Conservation (phyloP, 2,888 invertebrate genomes). For the Meiosimyza decipiens region DNA sequence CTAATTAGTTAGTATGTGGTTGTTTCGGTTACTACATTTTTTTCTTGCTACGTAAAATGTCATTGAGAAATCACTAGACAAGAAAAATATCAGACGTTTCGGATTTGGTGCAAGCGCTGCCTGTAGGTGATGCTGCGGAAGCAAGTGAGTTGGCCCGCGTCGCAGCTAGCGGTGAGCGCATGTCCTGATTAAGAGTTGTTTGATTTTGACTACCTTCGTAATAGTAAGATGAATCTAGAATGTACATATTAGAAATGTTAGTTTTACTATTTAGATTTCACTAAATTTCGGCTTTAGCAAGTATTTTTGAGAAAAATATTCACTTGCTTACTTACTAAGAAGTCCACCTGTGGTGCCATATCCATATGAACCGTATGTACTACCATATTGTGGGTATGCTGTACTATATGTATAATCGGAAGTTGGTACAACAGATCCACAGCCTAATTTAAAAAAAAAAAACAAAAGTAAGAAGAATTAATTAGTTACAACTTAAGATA, state of each 20-base stretch:
- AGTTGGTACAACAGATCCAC: slow-evolving; percentile 72
- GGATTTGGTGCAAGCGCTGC: slow-evolving; percentile 76
- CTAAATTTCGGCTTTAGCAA: slow-evolving; percentile 46
- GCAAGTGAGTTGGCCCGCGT: slow-evolving; percentile 78
- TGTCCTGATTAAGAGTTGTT: slow-evolving; percentile 69
- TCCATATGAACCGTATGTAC: slow-evolving; percentile 72
- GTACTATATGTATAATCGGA: slow-evolving; percentile 79
- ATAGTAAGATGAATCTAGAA: slow-evolving; percentile 74
- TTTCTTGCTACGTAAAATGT: slow-evolving; percentile 5
- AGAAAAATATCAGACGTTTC: slow-evolving; percentile 68
- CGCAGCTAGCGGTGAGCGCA: slow-evolving; percentile 77
- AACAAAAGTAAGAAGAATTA: background rate
- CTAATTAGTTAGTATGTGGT: background rate
- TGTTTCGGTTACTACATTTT: background rate
- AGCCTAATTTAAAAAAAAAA: slow-evolving; percentile 66
- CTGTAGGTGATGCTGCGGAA: slow-evolving; percentile 78
- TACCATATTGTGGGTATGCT: slow-evolving; percentile 71
- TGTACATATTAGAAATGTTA: background rate
- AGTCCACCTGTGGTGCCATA: slow-evolving; percentile 75
- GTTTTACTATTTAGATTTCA: background rate
- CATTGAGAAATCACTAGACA: slow-evolving; percentile 53
- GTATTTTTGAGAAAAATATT: slow-evolving; percentile 50
- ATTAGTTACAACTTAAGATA: background rate
- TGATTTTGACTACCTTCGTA: slow-evolving; percentile 68
- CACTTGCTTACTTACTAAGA: slow-evolving; percentile 69